Evolutionary conservation across 2,113 vertebrate genomes (phyloP).

Genomic region (Cacatua alba): DNA sequence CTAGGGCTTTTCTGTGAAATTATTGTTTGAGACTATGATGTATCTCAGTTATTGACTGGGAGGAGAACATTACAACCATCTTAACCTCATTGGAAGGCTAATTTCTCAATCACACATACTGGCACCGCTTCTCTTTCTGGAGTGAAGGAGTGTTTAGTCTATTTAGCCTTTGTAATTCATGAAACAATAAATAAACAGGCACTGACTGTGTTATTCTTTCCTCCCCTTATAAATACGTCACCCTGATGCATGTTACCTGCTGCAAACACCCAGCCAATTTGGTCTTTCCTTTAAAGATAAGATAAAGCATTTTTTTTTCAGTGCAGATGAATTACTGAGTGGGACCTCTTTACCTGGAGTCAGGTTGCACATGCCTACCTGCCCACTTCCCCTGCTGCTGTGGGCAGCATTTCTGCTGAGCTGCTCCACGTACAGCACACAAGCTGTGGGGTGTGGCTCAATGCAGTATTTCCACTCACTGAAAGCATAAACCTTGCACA

Average conservation of each 20-base stretch:
- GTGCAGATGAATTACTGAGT: not conserved
- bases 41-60: not conserved
- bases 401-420: not conserved
- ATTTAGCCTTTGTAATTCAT: slow-evolving; percentile 10
- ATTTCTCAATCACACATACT: not conserved
- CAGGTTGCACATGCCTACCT: not conserved
- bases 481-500: not conserved
- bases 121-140: not conserved
- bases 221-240: slow-evolving; percentile 28
- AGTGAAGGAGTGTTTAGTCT: not conserved
- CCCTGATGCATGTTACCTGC: not conserved
- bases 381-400: not conserved
- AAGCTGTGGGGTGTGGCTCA: not conserved
- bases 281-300: not conserved
- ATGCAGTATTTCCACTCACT: not conserved
- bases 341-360: not conserved
- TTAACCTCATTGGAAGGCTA: not conserved
- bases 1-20: not conserved
- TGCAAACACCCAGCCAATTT: slow-evolving; percentile 14
- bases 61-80: not conserved
- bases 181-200: slow-evolving; percentile 43
- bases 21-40: not conserved
- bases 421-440: not conserved
- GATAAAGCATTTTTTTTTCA: not conserved
- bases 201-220: slow-evolving; percentile 27